Percentiles rank a stretch among this genome's conserved stretches.
phyloP scores from a whole-genome alignment of 2,113 vertebrate species.

The Thamnophis sirtalis region DNA sequence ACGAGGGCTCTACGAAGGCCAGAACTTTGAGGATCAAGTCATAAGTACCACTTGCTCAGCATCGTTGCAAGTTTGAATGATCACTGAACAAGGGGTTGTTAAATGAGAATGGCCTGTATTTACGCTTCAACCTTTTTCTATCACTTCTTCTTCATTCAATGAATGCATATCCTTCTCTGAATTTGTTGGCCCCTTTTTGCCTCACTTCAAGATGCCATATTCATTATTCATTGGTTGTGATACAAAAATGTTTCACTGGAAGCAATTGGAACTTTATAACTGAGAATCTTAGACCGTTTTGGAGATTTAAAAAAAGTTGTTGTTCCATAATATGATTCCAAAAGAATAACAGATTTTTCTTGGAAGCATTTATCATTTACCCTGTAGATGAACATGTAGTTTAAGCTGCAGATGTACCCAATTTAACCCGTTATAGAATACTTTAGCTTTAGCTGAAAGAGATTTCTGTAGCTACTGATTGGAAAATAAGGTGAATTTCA shows the following conservation, averaged over 20 bases:
- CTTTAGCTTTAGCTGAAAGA: background rate
- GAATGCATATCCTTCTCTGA: background rate
- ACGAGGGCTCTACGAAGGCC: background rate
- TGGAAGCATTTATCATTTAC: background rate
- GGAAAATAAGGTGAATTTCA: conserved; percentile 40
- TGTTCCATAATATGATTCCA: background rate
- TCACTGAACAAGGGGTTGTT: background rate
- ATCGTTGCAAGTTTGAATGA: background rate
- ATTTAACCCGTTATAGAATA: background rate
- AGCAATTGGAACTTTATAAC: background rate
- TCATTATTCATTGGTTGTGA: background rate
- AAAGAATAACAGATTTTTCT: conserved; percentile 1
- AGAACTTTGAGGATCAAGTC: background rate
- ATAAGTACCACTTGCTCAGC: background rate
- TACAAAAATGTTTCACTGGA: background rate
- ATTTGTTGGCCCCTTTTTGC: background rate
- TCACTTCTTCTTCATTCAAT: background rate
- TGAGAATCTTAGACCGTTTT: background rate
- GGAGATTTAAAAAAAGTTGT: background rate
- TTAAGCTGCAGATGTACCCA: background rate
- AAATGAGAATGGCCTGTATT: background rate
- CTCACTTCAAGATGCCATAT: background rate
- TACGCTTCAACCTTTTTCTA: background rate
- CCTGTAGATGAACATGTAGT: background rate
- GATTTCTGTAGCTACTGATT: background rate